Evolutionary conservation across 2,797 vertebrate genomes (phyloP).

Genomic region (Hydrophis major): DNA sequence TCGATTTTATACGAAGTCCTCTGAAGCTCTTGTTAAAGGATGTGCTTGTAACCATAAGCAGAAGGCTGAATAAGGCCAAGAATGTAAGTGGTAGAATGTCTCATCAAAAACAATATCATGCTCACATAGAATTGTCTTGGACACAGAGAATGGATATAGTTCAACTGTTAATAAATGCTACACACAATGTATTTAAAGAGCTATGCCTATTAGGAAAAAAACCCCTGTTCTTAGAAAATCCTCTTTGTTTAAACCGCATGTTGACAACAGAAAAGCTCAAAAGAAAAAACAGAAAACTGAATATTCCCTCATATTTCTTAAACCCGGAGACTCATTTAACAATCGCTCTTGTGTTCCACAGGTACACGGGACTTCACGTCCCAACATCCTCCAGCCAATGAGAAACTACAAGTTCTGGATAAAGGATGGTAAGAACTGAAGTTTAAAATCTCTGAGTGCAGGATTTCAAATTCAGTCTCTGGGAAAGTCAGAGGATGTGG

Average conservation of each 20-base stretch:
- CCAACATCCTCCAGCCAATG: background rate
- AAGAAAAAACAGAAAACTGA: background rate
- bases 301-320: background rate
- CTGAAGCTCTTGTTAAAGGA: background rate
- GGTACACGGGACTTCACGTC: background rate
- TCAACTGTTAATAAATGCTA: background rate
- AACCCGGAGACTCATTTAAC: background rate
- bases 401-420: background rate
- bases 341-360: background rate
- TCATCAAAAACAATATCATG: background rate
- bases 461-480: background rate
- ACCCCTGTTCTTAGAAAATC: background rate
- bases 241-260: background rate
- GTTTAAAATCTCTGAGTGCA: background rate
- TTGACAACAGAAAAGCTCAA: background rate
- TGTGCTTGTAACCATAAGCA: background rate
- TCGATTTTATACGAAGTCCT: background rate
- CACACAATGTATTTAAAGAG: background rate
- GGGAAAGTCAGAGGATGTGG: background rate
- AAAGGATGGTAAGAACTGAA: background rate
- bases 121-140: background rate
- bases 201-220: background rate
- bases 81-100: background rate
- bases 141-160: background rate
- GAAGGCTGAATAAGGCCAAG: background rate